These are phyloP conservation scores for Sorex araneus DNA, from an alignment of 2,113 vertebrate species.

Conservation along the genomic window DNA sequence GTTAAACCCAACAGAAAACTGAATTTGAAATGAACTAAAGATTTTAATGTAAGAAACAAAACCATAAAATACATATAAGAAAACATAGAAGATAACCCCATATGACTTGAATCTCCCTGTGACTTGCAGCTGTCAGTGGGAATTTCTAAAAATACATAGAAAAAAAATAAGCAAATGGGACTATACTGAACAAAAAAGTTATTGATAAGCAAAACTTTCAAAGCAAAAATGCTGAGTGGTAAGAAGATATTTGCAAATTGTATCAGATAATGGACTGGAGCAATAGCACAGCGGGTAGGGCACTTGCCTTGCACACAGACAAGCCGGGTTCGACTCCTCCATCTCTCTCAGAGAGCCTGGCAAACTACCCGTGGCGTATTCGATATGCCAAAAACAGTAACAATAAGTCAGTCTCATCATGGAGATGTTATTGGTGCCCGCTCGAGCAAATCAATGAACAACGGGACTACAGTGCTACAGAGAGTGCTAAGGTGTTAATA, in stretches of 20 bases:
- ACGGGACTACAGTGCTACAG: no score
- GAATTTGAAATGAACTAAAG: neutral
- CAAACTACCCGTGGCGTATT: no score
- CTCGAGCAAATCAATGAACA: no score
- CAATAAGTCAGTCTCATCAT: no score
- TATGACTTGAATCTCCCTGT: neutral
- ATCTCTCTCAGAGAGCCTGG: no score
- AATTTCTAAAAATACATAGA: neutral
- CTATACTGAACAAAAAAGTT: neutral
- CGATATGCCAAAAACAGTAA: no score
- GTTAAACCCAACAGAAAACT: neutral
- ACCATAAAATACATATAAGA: neutral
- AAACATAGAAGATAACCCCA: neutral
- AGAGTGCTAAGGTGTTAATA: neutral
- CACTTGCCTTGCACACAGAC: no score
- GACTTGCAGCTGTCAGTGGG: no score
- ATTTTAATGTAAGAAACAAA: neutral
- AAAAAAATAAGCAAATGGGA: neutral
- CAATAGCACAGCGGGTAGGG: no score
- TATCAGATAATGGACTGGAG: no score
- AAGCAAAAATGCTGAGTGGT: neutral
- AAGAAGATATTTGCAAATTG: neutral
- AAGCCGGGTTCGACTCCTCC: no score
- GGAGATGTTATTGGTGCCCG: no score
- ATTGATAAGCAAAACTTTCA: neutral